Base-by-base conservation (phyloP, 2,797 vertebrate species). In the Brotula barbata region DNA sequence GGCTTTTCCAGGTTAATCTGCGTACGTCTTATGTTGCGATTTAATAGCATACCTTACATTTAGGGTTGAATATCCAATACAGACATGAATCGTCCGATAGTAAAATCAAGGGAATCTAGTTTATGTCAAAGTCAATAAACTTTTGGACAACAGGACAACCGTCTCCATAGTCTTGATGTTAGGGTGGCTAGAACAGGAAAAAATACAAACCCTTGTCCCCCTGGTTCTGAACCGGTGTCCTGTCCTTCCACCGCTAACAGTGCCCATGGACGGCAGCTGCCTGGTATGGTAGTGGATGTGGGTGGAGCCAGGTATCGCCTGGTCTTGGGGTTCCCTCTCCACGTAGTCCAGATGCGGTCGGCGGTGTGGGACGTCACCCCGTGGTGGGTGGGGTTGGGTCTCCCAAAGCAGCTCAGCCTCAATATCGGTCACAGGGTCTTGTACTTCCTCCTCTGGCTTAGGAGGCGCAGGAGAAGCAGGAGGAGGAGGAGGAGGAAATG, bases 331-430 rank as follows among this genome's bases (percentile, higher is more conserved):
- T n/a, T 80, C 68, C 11, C 42, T 49, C 13, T 57, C 64, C 1
- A 42, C 39, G 2, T 83, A 63, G 57, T 86, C 81, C 59, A 65
- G 71, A 50, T 67, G 85, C 28, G 77, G 55, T 4, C 65, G 73
- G 6, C 65, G 82, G 61, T 85, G 58, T 0, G 90, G 88, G 58
- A 90, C 87, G 12, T 90, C 87, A 0, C 89, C 89, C 28, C 90
- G 76, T 1, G 86, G 76, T 2, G 87, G 89, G 45, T 71, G 73
- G 10, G 69, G 64, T 46, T 64, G 76, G 42, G 50, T 86, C 47
- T 90, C 89, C 88, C 86, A 87, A 48, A 87, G 28, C 28, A 88
- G 78, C 63, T 85, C 86, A 0, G 78, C 84, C 65, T 85, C 82
- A 1, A 81, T 77, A 58, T 88, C 72, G 0, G 83, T 64, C 20